Evolutionary conservation across 2,888 invertebrate genomes (phyloP), one percentile per base, ranked within the genome.

Genomic region (Agrochola litura): DNA sequence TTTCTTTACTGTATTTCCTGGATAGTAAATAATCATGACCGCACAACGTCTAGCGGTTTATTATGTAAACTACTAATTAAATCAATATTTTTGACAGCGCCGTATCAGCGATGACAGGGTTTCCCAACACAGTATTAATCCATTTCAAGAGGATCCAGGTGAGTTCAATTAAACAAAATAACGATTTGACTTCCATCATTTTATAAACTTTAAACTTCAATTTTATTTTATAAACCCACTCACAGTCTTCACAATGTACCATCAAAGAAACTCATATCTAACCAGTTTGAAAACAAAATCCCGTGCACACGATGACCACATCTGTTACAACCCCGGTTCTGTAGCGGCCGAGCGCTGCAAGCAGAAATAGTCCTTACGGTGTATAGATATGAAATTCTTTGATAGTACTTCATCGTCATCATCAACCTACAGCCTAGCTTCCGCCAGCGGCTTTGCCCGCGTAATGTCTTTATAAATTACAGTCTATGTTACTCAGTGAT

Each of bases 81-180:
- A 49, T 58, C 6, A 41, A 60, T 76, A 25, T 63, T 52, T 52
- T 74, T 46, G 0, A 6, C 92, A 96, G 95, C 88, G 92, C 54
- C 92, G 94, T 12, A 82, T 90, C 65, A 94, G 93, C 73, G 94
- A 94, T 52, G 94, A 94, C 73, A 94, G 92, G 58, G 91, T 88
- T 2, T 94, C 94, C 1, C 90, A 92, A 2, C 91, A 90, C 72
- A 92, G 91, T 76, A 90, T 92, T 54, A 91, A 92, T 67, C 92
- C 93, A 25, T 94, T 93, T 82, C 90, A 91, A n/a, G 86, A 88
- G 76, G 94, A 93, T 73, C 90, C 94, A 89, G 94, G 95, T 94
- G 88, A 86, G 78, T 74, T 68, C 22, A 16, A 41, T 37, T 2
- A 63, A 30, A 52, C 9, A 22, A 1, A 49, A 41, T 22, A 2